phyloP scores from a whole-genome alignment of 2,113 vertebrate species.

The Xyrauchen texanus region DNA sequence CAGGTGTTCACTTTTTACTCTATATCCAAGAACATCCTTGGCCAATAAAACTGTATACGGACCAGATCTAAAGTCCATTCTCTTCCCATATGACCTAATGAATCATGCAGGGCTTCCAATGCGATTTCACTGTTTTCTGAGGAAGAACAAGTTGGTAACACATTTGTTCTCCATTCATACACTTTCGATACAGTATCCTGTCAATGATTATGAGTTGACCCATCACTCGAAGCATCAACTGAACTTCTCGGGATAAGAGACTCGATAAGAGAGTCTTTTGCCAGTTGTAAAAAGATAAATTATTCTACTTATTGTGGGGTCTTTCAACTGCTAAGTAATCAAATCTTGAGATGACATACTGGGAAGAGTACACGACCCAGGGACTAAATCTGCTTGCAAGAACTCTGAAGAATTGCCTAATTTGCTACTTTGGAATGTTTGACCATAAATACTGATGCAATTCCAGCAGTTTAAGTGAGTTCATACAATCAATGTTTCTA shows the following conservation, averaged over 20 bases:
- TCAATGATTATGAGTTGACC: neutral
- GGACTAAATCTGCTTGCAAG: slow-evolving; percentile 4
- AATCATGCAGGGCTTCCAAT: too few relatives aligned
- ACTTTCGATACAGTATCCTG: neutral
- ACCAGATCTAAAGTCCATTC: too few relatives aligned
- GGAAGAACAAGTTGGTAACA: neutral
- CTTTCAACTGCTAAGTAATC: too few relatives aligned
- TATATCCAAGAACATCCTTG: too few relatives aligned
- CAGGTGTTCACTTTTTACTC: too few relatives aligned
- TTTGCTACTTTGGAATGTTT: too few relatives aligned
- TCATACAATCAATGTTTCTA: neutral
- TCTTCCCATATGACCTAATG: too few relatives aligned
- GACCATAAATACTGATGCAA: slow-evolving; percentile 10
- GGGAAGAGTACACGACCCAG: too few relatives aligned
- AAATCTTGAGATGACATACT: slow-evolving; percentile 36
- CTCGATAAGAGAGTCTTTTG: slow-evolving; percentile 12
- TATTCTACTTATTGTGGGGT: slow-evolving; percentile 40
- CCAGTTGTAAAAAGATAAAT: neutral
- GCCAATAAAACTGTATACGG: too few relatives aligned
- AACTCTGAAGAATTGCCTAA: too few relatives aligned
- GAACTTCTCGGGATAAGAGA: neutral
- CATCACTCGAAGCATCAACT: neutral
- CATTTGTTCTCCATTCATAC: neutral
- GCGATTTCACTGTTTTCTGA: too few relatives aligned
- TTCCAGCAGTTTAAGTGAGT: too few relatives aligned